Evolutionary conservation across 2,113 vertebrate genomes (phyloP), one percentile per base, ranked within the genome.

Genomic region (Ia io): DNA sequence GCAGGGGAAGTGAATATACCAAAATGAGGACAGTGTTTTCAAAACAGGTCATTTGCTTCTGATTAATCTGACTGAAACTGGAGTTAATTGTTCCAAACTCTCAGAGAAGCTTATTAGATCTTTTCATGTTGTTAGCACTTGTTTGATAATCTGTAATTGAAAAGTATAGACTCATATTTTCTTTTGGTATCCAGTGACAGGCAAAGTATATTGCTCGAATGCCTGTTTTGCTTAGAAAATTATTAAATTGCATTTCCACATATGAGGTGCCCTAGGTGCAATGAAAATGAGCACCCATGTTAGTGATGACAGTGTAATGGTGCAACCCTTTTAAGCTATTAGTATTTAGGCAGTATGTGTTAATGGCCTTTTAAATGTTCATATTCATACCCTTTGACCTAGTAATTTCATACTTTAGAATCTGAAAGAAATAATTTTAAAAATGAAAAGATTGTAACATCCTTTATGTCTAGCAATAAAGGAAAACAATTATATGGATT

Each of bases 211-310:
- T 83, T 94, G 32, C 47, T 5, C n/a, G 78, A 49, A 42, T 73
- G 44, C 87, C 12, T 22, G 22, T 83, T 89, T 59, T 83, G 23
- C 89, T 77, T 70, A 30, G 61, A 92, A 93, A 91, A 83, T 65
- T 71, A 93, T 35, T 82, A 70, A 95, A 65, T 89, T 91, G 12
- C 4, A 63, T 96, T 90, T 92, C 28, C 42, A 76, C 51, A 35
- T 61, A 63, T 12, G 32, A 28, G 30, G 4, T 71, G 10, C 32
- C 61, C 44, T 71, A 51, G 6, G 25, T 76, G 23, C 30, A 70
- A 2, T 80, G 51, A 94, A 95, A 71, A 77, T 56, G 14, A 92
- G 32, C 17, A 42, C 16, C 67, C 32, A 79, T 40, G 3, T 84
- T 85, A 47, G 47, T 5, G 28, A 2, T 84, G 42, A 74, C 14